Percentiles rank a stretch among this genome's conserved stretches.
Conservation (phyloP, 2,797 vertebrate species). For the Pseudomugil tenellus region DNA sequence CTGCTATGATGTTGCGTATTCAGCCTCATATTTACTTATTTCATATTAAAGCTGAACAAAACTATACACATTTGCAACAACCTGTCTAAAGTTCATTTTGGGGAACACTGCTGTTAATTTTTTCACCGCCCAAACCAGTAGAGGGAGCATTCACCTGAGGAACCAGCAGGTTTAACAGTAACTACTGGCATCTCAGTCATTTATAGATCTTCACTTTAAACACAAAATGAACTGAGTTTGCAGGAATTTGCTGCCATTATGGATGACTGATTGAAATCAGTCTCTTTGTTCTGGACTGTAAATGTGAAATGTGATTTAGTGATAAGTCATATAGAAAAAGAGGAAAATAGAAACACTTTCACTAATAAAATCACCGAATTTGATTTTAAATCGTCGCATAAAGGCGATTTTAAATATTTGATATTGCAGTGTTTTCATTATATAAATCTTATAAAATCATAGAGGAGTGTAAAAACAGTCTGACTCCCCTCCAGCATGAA, state of each 20-base stretch:
- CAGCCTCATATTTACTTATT: not conserved
- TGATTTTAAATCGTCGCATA: too few relatives aligned
- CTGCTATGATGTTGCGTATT: not conserved
- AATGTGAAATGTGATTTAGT: not conserved
- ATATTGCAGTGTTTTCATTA: too few relatives aligned
- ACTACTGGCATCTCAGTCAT: conserved; percentile 52
- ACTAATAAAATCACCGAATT: not conserved
- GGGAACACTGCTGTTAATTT: not conserved
- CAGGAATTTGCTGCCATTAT: not conserved
- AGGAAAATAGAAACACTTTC: not conserved
- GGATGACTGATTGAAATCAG: conserved; percentile 2
- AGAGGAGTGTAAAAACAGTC: too few relatives aligned
- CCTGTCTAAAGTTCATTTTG: conserved; percentile 12
- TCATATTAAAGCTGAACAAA: conserved; percentile 1
- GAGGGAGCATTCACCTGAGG: conserved; percentile 77
- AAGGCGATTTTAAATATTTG: too few relatives aligned
- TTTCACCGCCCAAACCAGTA: conserved; percentile 72
- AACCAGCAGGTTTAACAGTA: conserved; percentile 39
- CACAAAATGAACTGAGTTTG: not conserved
- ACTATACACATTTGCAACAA: not conserved
- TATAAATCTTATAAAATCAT: too few relatives aligned
- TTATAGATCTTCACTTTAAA: conserved; percentile 18
- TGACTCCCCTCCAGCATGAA: too few relatives aligned
- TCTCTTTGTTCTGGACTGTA: not conserved
- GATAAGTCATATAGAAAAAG: not conserved